Conservation (phyloP, 2,888 invertebrate genomes). For the Brachyptera risi region DNA sequence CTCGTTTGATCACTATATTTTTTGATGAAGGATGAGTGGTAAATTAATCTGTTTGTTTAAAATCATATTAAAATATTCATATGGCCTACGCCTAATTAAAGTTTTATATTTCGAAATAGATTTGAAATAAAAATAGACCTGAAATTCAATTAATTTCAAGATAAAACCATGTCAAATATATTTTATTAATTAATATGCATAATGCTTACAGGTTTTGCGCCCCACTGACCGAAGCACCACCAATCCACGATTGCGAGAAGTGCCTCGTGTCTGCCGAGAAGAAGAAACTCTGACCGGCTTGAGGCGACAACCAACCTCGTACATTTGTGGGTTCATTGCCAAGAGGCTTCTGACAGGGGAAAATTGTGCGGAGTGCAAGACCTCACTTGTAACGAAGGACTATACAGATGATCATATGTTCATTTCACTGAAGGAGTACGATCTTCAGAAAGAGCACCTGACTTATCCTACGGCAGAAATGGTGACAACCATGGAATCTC, state of each 20-base stretch:
- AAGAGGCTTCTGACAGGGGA: not conserved
- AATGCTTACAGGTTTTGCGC: not conserved
- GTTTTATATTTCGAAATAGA: too few species aligned
- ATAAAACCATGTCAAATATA: not conserved
- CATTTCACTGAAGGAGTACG: not conserved
- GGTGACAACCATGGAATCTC: not conserved
- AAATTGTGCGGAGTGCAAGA: not conserved
- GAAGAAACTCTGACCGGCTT: not conserved
- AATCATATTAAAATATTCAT: too few species aligned
- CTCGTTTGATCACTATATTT: too few species aligned
- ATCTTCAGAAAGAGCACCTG: not conserved
- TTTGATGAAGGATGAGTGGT: too few species aligned
- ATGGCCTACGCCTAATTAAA: too few species aligned
- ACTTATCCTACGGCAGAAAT: not conserved
- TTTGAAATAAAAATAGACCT: not conserved
- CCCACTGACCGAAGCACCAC: not conserved
- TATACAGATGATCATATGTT: not conserved
- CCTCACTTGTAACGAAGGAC: not conserved
- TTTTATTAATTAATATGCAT: not conserved
- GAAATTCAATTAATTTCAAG: not conserved
- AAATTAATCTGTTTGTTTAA: too few species aligned
- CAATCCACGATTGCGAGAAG: not conserved
- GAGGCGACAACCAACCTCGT: not conserved
- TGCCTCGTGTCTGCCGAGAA: not conserved
- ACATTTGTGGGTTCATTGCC: not conserved